Conservation (phyloP, 1,140 invertebrate species). For the Drosophila biarmipes region DNA sequence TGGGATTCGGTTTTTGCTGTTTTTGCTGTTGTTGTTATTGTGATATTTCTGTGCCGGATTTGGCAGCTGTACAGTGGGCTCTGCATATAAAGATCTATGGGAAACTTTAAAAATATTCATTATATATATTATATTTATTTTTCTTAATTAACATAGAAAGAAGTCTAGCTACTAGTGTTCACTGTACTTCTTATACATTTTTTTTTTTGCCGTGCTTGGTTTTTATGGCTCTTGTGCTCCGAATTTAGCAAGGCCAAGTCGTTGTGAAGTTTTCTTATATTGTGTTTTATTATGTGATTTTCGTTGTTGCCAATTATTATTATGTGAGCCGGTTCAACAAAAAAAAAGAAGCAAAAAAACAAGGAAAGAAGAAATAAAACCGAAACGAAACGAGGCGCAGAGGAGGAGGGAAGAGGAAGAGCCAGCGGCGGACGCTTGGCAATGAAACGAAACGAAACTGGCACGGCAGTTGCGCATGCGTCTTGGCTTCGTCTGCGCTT, state of each 20-base stretch:
- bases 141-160: too few species aligned
- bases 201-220: slow-evolving; percentile 15
- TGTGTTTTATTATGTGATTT: slow-evolving; percentile 81
- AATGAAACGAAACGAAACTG: slow-evolving; percentile 70
- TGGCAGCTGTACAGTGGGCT: slow-evolving; percentile 1
- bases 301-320: slow-evolving; percentile 77
- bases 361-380: slow-evolving; percentile 1
- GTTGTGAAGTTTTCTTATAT: slow-evolving; percentile 81
- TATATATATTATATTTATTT: too few species aligned
- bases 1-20: background rate
- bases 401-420: slow-evolving; percentile 32
- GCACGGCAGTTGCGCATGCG: slow-evolving; percentile 70
- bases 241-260: slow-evolving; percentile 80
- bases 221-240: slow-evolving; percentile 76
- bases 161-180: background rate
- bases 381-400: slow-evolving; percentile 36
- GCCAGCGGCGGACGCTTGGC: slow-evolving; percentile 55
- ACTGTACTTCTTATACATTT: slow-evolving; percentile 10
- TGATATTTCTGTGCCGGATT: slow-evolving; percentile 34
- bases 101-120: too few species aligned
- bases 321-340: slow-evolving; percentile 69
- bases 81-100: too few species aligned
- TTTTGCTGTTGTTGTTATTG: background rate
- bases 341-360: slow-evolving; percentile 42
- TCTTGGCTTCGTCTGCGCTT: slow-evolving; percentile 17